Base-by-base conservation (phyloP, 2,113 vertebrate species). In the Sorex fumeus region DNA sequence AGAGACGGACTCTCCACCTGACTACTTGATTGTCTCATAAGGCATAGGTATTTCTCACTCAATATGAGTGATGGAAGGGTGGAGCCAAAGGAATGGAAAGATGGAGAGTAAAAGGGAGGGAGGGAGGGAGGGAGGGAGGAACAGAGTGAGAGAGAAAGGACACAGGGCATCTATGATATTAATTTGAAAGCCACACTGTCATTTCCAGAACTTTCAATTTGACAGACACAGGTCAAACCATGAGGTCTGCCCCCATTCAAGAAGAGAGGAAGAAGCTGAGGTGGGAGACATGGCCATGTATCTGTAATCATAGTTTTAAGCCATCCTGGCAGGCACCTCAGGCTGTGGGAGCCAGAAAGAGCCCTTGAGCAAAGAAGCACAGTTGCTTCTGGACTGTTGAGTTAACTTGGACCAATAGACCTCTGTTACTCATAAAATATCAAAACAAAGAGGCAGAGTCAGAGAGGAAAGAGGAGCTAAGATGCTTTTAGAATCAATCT, bases 301-400 rank as follows among this genome's bases (percentile, higher is more conserved):
- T 43, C 2, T 64, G 75, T 53, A 18, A 88, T 43, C 81, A 62
- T 76, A 80, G 60, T 91, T 75, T 93, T 84, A 78, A 89, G 30
- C 18, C 64, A 92, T 79, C 45, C 40, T 1, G 72, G 32, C 36
- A 16, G 60, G 32, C 50, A 86, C 62, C 83, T 27, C 6, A 12
- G 34, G 71, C n/a, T 80, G 78, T 90, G 75, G 91, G 70, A 82
- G 70, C 78, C 75, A 60, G 57, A 86, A 36, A 47, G 16, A 80
- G 60, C 19, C 88, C 50, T 62, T 1, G 9, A 60, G 88, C 79
- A 88, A 81, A 78, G 78, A 84, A 47, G 34, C 1, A 1, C 70
- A 27, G 40, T 81, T 84, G 53, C 25, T 1, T 28, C 43, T 84
- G 30, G 53, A 82, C 25, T 30, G 64, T 66, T 66, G 25, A 66